These are phyloP conservation scores for Dynastes tityus DNA, from an alignment of 2,888 invertebrate genomes.

Conservation along the genomic window DNA sequence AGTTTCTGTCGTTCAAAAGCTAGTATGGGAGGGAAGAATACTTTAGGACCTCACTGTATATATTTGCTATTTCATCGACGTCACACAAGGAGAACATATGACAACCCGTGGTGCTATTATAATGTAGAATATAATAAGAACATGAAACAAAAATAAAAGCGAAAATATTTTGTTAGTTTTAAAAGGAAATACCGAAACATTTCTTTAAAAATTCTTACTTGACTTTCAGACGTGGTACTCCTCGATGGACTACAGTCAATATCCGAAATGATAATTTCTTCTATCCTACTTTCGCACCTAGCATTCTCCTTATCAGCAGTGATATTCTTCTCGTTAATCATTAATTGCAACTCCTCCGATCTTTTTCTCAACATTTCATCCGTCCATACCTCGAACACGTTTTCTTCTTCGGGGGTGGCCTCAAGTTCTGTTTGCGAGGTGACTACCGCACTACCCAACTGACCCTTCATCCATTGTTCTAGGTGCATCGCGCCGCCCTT, in stretches of 20 bases:
- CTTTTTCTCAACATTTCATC: constrained; percentile 81
- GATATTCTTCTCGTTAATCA: constrained; percentile 67
- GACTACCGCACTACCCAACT: constrained; percentile 73
- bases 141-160: too few species aligned
- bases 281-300: constrained; percentile 68
- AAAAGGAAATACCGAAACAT: not conserved
- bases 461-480: constrained; percentile 87
- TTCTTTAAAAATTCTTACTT: constrained; percentile 72
- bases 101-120: too few species aligned
- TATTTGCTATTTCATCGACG: too few species aligned
- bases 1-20: too few species aligned
- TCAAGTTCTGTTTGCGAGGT: constrained; percentile 45
- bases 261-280: constrained; percentile 72
- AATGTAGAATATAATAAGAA: too few species aligned
- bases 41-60: too few species aligned
- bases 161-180: too few species aligned
- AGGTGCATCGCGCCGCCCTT: constrained; percentile 83
- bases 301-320: constrained; percentile 54
- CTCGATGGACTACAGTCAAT: constrained; percentile 81
- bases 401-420: constrained; percentile 67
- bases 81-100: too few species aligned
- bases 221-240: constrained; percentile 85
- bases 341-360: constrained; percentile 79
- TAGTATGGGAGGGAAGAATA: too few species aligned
- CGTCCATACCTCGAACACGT: constrained; percentile 80